phyloP scores from a whole-genome alignment of 30 jellyfish, hydroid and myxozoan species.

The Nemopilema nomurai region DNA sequence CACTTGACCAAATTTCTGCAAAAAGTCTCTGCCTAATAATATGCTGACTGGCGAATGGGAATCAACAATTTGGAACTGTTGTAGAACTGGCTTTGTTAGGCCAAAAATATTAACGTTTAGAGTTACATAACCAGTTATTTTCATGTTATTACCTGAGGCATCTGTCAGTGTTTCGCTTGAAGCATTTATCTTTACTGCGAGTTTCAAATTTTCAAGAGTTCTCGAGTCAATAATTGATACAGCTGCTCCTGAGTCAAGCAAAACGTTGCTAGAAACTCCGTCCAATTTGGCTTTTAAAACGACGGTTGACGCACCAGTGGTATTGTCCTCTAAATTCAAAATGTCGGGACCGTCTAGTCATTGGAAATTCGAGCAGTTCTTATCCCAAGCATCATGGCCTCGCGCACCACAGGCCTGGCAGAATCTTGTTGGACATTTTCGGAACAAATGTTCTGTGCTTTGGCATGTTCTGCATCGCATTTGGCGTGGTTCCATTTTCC shows the following conservation, averaged over 20 bases:
- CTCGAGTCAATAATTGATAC: constrained; percentile 41
- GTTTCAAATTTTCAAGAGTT: constrained; percentile 14
- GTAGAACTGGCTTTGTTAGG: constrained; percentile 10
- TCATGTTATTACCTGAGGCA: constrained; percentile 71
- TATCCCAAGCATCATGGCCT: constrained; percentile 50
- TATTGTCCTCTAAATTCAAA: background rate
- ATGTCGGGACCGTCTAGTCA: constrained; percentile 22
- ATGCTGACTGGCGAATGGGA: constrained; percentile 7
- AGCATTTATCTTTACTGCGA: background rate
- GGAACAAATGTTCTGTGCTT: constrained; percentile 34
- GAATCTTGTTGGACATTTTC: constrained; percentile 33
- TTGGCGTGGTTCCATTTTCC: constrained; percentile 32
- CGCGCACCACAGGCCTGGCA: constrained; percentile 47
- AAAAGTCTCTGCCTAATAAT: constrained; percentile 39
- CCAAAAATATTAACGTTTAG: constrained; percentile 21
- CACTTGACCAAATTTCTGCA: constrained; percentile 22
- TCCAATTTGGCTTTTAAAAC: constrained; percentile 38
- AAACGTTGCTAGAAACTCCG: constrained; percentile 22
- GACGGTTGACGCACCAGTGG: constrained; percentile 6
- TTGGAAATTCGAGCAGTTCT: constrained; percentile 24
- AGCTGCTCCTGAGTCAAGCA: constrained; percentile 58
- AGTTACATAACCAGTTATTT: constrained; percentile 22
- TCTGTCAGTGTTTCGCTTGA: constrained; percentile 37
- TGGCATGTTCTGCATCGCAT: constrained; percentile 50
- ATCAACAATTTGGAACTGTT: constrained; percentile 20